Evolutionary conservation across 2,888 invertebrate genomes (phyloP).

Genomic region (Cryptocephalus primarius): DNA sequence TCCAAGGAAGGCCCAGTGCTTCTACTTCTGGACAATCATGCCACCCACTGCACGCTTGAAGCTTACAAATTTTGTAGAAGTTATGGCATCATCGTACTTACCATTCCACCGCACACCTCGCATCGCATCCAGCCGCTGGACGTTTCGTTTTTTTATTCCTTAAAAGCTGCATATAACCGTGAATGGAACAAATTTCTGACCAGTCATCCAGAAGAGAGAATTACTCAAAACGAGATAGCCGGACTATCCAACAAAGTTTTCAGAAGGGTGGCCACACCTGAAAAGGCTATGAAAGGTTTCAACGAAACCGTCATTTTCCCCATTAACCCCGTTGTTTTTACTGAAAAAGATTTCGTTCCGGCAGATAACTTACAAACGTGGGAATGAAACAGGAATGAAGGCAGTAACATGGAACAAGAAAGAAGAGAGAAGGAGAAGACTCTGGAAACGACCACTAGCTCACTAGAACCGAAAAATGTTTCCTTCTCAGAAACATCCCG

Average conservation of each 20-base stretch:
- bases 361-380: not conserved
- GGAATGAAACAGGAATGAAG: not conserved
- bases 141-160: not conserved
- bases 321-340: not conserved
- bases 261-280: constrained; percentile 1
- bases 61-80: not conserved
- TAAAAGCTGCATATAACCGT: too few relatives aligned
- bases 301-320: not conserved
- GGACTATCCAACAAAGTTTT: constrained; percentile 1
- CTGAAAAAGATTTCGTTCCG: constrained; percentile 3
- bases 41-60: not conserved
- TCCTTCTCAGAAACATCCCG: not conserved
- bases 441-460: not conserved
- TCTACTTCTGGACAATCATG: too few relatives aligned
- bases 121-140: too few relatives aligned
- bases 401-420: too few relatives aligned
- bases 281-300: constrained; percentile 3
- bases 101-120: too few relatives aligned
- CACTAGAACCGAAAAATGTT: not conserved
- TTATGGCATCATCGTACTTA: too few relatives aligned
- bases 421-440: not conserved
- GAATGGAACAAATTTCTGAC: too few relatives aligned
- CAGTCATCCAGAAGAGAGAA: constrained; percentile 1
- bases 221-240: not conserved
- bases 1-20: too few relatives aligned